Conservation (phyloP, 2,797 vertebrate species). For the Hapalemur alaotrensis region DNA sequence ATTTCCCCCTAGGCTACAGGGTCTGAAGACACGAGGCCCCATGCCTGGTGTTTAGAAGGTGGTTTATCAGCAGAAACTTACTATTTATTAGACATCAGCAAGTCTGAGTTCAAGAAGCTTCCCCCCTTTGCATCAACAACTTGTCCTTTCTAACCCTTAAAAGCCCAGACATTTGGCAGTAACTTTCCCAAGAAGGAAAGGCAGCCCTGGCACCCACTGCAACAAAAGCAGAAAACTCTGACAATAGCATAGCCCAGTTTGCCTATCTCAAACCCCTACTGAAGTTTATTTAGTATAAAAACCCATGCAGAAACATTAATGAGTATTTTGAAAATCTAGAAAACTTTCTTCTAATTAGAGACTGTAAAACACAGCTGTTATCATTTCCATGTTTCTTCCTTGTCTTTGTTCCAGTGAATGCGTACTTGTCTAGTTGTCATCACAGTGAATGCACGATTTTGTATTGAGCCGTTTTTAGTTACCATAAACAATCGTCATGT, state of each 20-base stretch:
- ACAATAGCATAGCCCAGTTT: background rate
- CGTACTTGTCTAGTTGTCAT: background rate
- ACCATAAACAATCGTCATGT: background rate
- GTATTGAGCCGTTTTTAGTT: background rate
- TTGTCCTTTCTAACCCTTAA: background rate
- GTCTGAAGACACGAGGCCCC: background rate
- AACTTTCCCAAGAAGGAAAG: background rate
- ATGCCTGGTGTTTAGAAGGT: background rate
- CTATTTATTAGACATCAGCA: background rate
- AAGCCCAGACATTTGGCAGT: background rate
- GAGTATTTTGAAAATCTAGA: background rate
- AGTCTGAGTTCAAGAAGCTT: background rate
- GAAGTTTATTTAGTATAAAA: background rate
- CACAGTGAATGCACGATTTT: background rate
- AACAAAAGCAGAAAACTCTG: background rate
- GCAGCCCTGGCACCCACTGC: background rate
- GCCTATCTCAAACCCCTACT: background rate
- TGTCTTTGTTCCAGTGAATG: background rate
- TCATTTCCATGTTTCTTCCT: background rate
- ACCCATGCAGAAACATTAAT: background rate
- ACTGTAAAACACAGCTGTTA: conserved; percentile 13
- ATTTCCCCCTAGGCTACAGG: background rate
- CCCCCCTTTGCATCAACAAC: fast-evolving
- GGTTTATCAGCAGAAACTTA: background rate
- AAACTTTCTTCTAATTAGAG: background rate